Percentiles rank a stretch among this genome's conserved stretches.
Evolutionary conservation across 2,888 invertebrate genomes (phyloP).

Genomic region (Drosophila koepferae): DNA sequence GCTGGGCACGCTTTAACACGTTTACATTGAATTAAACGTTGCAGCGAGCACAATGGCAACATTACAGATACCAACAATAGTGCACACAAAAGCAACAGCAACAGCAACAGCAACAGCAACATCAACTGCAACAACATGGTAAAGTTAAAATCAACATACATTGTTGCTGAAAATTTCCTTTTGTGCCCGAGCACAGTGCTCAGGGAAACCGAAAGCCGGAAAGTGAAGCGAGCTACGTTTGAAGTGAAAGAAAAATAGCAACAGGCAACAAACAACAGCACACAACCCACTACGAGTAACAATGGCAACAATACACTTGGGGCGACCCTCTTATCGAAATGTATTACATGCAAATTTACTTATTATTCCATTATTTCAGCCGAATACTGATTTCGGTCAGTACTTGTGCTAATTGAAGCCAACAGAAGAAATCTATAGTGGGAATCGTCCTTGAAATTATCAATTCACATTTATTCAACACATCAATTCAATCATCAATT

Average conservation of each 20-base stretch:
- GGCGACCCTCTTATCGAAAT: conserved; percentile 60
- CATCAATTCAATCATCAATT: background rate
- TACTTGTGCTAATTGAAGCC: conserved; percentile 63
- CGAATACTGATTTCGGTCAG: conserved; percentile 14
- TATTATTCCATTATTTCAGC: conserved; percentile 21
- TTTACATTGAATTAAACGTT: conserved; percentile 79
- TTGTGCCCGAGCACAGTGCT: conserved; percentile 38
- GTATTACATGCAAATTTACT: conserved; percentile 36
- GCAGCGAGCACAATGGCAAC: conserved; percentile 52
- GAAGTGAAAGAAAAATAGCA: conserved; percentile 75
- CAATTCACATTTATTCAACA: background rate
- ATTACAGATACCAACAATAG: conserved; percentile 60
- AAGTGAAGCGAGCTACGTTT: conserved; percentile 74
- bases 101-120: conserved; percentile 26
- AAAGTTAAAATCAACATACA: conserved; percentile 76
- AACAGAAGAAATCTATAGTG: conserved; percentile 13
- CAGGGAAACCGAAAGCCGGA: conserved; percentile 64
- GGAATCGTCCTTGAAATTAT: background rate
- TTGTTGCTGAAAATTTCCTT: conserved; percentile 64
- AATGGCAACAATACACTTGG: conserved; percentile 74
- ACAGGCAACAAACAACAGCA: conserved; percentile 35
- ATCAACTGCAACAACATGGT: conserved; percentile 44
- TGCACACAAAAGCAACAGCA: conserved; percentile 39
- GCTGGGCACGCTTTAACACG: conserved; percentile 73
- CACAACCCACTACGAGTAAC: conserved; percentile 38